Conservation (phyloP, 2,113 vertebrate genomes). For the Cettia cetti region DNA sequence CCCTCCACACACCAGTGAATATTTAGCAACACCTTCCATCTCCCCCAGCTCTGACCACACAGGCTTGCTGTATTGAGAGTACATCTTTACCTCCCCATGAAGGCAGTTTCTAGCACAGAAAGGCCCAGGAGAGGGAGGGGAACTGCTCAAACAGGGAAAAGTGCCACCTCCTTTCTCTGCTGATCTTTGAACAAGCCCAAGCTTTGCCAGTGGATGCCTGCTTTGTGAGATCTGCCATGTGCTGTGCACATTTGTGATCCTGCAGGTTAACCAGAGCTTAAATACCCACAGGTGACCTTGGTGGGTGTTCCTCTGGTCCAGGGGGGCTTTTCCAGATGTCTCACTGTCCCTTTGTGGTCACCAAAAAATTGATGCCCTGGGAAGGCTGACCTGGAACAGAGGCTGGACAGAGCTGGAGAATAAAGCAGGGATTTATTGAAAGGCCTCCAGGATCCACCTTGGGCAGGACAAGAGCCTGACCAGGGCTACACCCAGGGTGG, state of each 20-base stretch:
- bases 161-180: fast-evolving
- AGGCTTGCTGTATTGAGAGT: neutral
- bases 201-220: neutral
- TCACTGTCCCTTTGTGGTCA: neutral
- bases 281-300: neutral
- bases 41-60: neutral
- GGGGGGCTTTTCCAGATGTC: neutral
- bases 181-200: neutral
- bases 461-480: neutral
- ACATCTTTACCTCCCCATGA: fast-evolving
- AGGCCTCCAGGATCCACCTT: neutral
- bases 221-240: neutral
- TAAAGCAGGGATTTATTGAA: neutral
- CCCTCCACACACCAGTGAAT: neutral
- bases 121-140: neutral
- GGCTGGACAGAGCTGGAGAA: neutral
- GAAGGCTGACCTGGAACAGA: neutral
- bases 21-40: neutral
- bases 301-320: neutral
- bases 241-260: neutral
- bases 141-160: neutral
- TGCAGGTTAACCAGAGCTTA: neutral
- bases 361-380: neutral
- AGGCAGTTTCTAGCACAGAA: neutral
- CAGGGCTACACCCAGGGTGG: neutral